phyloP scores from a whole-genome alignment of 92 coral and sea anemone genomes.

The Meandrina meandrites region DNA sequence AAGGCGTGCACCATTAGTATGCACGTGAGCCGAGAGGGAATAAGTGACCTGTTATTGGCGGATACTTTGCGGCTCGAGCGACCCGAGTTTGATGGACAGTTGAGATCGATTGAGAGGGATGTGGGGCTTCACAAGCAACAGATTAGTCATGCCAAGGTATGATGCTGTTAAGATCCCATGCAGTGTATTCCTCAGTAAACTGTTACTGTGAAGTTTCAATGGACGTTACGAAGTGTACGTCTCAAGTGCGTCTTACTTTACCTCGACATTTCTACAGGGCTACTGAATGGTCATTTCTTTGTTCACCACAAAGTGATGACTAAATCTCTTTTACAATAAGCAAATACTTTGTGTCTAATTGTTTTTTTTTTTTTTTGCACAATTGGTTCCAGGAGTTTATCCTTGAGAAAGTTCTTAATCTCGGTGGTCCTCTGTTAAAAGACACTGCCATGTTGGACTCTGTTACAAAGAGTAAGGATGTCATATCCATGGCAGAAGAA shows the following conservation, averaged over 20 bases:
- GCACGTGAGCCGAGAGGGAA: conserved; percentile 84
- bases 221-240: too few species aligned
- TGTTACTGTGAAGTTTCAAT: too few species aligned
- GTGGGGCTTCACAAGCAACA: conserved; percentile 85
- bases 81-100: conserved; percentile 90
- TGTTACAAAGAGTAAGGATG: conserved; percentile 67
- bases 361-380: too few species aligned
- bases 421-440: conserved; percentile 69
- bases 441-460: conserved; percentile 73
- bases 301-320: too few species aligned
- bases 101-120: conserved; percentile 85
- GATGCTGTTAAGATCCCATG: too few species aligned
- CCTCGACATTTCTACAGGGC: too few species aligned
- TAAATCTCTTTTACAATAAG: too few species aligned
- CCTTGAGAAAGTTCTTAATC: conserved; percentile 76
- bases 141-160: conserved; percentile 77
- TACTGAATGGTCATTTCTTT: too few species aligned
- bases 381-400: conserved; percentile 59
- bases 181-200: too few species aligned
- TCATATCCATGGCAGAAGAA: conserved; percentile 72
- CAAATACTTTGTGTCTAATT: too few species aligned
- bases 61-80: conserved; percentile 87
- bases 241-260: too few species aligned
- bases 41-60: conserved; percentile 66
- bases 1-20: conserved; percentile 75